Evolutionary conservation across 2,888 invertebrate species (phyloP), one percentile per base, ranked within the genome.

Genomic region (Tipula lateralis): DNA sequence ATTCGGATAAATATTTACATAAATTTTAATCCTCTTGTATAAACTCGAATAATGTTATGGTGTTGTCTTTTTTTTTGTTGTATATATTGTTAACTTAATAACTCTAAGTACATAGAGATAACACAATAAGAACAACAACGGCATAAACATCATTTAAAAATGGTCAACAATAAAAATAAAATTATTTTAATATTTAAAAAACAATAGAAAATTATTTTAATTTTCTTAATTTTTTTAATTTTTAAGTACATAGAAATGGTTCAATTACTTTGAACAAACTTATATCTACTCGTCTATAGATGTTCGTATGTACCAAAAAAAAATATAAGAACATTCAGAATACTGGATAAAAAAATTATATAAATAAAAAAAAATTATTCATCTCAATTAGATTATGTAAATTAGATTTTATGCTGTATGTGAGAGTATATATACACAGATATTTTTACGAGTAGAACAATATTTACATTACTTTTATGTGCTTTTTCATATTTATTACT

Each of bases 11-110:
- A 66, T 9, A 66, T 66, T 66, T 66, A 66, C 66, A 66, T 66
- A 66, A 66, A 66, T 66, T 66, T 66, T 66, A 66, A 66, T 66
- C 66, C 66, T 66, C 66, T 66, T 66, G 66, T 66, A 66, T 66
- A 66, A 16, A 16, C 66, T 12, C 19, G 24, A 66, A 66, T 66
- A 66, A 66, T 66, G 9, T 66, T 66, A 66, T 66, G 66, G 24
- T 24, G 66, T 66, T 66, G 66, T 66, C 24, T 66, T 66, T 66
- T 66, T 7, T 66, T 66, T 66, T n/a, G n/a, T 66, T 66, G 0
- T 5, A 12, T 39, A 7, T 66, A 66, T 66, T 24, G 66, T 66
- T 66, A 66, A 66, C 66, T 66, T 66, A 66, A 24, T 66, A 66
- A 66, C 66, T 66, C 66, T 66, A 24, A 66, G 66, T 24, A 66